These are phyloP conservation scores for Leucopsar rothschildi DNA, from an alignment of 2,113 vertebrate genomes.

Conservation along the genomic window DNA sequence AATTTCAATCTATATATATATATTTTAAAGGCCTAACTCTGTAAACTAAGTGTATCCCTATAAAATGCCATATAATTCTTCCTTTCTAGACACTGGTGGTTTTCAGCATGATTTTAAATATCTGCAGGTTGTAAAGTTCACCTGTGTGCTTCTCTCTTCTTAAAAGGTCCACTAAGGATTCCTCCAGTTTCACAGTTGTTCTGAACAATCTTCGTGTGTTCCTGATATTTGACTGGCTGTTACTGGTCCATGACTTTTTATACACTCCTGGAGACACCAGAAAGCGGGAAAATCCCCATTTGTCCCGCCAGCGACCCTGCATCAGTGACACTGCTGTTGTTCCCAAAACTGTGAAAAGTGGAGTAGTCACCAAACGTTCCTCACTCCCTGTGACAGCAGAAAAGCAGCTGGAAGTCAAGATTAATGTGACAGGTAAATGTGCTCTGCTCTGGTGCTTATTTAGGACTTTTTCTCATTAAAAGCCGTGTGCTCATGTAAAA, in stretches of 20 bases:
- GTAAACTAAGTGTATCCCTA: not conserved
- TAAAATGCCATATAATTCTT: not conserved
- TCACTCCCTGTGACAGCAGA: constrained; percentile 83
- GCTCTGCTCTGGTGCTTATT: not conserved
- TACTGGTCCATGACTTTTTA: constrained; percentile 88
- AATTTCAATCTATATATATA: not conserved
- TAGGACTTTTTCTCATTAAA: not conserved
- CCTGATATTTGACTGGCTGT: constrained; percentile 95
- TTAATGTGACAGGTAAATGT: constrained; percentile 91
- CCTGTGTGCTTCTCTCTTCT: not conserved
- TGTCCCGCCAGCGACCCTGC: constrained; percentile 50
- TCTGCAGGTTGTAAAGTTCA: not conserved
- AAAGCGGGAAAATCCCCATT: constrained; percentile 28
- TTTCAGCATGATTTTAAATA: not conserved
- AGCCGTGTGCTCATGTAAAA: not conserved
- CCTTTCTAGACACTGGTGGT: not conserved
- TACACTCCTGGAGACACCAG: constrained; percentile 75
- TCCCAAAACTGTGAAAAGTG: constrained; percentile 92
- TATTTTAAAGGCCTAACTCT: not conserved
- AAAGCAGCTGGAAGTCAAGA: constrained; percentile 88
- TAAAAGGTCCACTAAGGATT: constrained; percentile 87
- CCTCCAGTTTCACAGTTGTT: constrained; percentile 93
- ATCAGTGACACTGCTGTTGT: constrained; percentile 70
- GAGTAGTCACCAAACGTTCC: constrained; percentile 93
- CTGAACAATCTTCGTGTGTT: constrained; percentile 95